Percentiles rank a stretch among this genome's conserved stretches.
Conservation (phyloP, 2,888 invertebrate genomes). For the Zaprionus obscuricornis region DNA sequence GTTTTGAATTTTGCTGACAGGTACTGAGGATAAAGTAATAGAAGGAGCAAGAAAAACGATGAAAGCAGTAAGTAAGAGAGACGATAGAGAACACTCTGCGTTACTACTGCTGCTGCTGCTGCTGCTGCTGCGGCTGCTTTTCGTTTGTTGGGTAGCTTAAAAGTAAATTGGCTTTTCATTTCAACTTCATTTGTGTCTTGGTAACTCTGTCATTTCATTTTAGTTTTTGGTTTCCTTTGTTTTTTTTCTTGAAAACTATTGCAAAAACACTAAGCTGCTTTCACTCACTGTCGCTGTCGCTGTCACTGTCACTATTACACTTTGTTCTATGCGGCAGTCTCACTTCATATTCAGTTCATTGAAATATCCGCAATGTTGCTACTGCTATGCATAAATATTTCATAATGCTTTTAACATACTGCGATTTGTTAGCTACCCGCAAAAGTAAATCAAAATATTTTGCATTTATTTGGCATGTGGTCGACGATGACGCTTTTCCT, state of each 20-base stretch:
- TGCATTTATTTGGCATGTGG: slow-evolving; percentile 29
- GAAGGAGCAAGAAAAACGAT: background rate
- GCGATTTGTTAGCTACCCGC: slow-evolving; percentile 26
- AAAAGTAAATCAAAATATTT: slow-evolving; percentile 30
- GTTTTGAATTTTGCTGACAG: slow-evolving; percentile 43
- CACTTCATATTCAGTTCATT: slow-evolving; percentile 28
- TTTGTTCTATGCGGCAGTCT: slow-evolving; percentile 2
- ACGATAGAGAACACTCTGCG: slow-evolving; percentile 10
- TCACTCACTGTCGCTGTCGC: slow-evolving; percentile 3
- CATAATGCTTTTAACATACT: slow-evolving; percentile 57
- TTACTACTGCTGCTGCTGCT: too few species aligned
- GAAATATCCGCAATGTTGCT: slow-evolving; percentile 65
- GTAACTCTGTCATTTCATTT: background rate
- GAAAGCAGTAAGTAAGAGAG: background rate
- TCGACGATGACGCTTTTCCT: too few species aligned
- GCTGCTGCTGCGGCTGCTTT: too few species aligned
- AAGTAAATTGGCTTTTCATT: slow-evolving; percentile 54
- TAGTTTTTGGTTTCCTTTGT: background rate
- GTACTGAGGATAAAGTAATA: background rate
- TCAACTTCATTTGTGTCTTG: background rate
- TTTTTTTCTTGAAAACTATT: background rate
- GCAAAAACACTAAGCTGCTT: slow-evolving; percentile 4
- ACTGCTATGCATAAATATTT: slow-evolving; percentile 72
- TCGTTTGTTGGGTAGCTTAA: slow-evolving; percentile 51
- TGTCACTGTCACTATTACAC: slow-evolving; percentile 14